A percentile compares a stretch with the other conserved stretches of the same genome.
These are phyloP conservation scores for Nephrotoma flavescens DNA, from an alignment of 2,888 invertebrate genomes.

Conservation along the genomic window DNA sequence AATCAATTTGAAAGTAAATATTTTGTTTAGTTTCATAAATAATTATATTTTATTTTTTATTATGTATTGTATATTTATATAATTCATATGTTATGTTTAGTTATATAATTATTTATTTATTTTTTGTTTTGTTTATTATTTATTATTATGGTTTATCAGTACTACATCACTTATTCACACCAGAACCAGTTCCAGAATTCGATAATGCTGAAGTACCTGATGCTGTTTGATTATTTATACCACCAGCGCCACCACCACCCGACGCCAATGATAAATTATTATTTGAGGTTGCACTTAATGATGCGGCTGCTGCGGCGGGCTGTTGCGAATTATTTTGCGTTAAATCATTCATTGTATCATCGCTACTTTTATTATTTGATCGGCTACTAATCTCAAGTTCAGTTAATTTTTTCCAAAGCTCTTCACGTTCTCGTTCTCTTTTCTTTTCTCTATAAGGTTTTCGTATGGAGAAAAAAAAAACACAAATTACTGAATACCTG, in stretches of 20 bases:
- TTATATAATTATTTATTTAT: conserved; percentile 3
- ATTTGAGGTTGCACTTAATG: conserved; percentile 6
- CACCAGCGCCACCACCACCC: conserved; percentile 2
- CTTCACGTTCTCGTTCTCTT: conserved; percentile 86
- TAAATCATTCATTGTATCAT: conserved; percentile 14
- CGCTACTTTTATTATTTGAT: conserved; percentile 24
- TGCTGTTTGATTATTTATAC: conserved; percentile 4
- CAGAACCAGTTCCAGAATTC: conserved; percentile 13
- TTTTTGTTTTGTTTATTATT: conserved; percentile 3
- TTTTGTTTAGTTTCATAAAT: not conserved
- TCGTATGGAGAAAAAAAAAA: conserved; percentile 6
- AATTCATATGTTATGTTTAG: not conserved
- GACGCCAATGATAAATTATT: conserved; percentile 3
- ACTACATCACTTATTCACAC: conserved; percentile 20
- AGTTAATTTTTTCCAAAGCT: conserved; percentile 91
- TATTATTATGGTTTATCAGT: conserved; percentile 16
- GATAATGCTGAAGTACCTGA: conserved; percentile 4
- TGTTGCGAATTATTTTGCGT: conserved; percentile 16
- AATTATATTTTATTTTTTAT: conserved; percentile 6
- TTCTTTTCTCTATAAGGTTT: conserved; percentile 28
- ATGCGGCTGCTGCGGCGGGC: conserved; percentile 5
- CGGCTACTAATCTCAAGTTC: conserved; percentile 65
- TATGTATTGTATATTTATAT: conserved; percentile 8
- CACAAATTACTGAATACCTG: not conserved
- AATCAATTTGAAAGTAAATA: conserved; percentile 3